Base-by-base conservation (phyloP, 2,797 vertebrate species). In the Karalla daura region DNA sequence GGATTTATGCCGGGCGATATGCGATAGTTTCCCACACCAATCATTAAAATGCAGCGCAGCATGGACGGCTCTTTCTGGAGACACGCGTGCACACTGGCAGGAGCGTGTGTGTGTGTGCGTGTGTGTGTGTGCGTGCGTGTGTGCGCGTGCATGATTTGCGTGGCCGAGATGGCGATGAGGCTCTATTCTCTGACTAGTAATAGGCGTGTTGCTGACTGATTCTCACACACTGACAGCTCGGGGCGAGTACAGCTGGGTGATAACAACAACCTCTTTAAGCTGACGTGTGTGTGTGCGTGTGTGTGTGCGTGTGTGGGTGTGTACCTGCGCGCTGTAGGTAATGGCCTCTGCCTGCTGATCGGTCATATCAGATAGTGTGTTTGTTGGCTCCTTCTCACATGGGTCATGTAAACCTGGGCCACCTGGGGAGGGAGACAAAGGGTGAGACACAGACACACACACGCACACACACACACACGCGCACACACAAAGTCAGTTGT, bases 351-450 rank as follows among this genome's bases (percentile, higher is more conserved):
- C 96, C 90, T 99, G 95, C 86, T 96, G 94, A 63, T 94, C 90
- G 11, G 93, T 96, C 97, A 99, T 95, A 47, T 93, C 92, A 23
- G 93, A 92, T 85, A 98, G 85, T 66, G 97, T 96, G 87, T 99
- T 94, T 36, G 94, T 98, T 32, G 91, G 96, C 82, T 99, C 95
- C 84, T 96, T 96, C 79, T 99, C 98, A 85, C 98, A 99, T 18
- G 98, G 98, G 88, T 99, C 97, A 27, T 99, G 95, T 76, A 99
- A 91, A 65, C 98, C 98, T 23, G 98, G 96, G 81, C 98, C 97
- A 76, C 96, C 98, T 98, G 56, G 85, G 73, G 81, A 33, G 68
- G 52, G 65, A 4, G 59, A 70, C 37, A 90, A 21, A 65, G 46
- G 44, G 69, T 5, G 7, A 67, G 32, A 58, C 32, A 63, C 5